These are phyloP conservation scores for Sphecodes monilicornis DNA, from an alignment of 2,888 invertebrate genomes.

Conservation along the genomic window DNA sequence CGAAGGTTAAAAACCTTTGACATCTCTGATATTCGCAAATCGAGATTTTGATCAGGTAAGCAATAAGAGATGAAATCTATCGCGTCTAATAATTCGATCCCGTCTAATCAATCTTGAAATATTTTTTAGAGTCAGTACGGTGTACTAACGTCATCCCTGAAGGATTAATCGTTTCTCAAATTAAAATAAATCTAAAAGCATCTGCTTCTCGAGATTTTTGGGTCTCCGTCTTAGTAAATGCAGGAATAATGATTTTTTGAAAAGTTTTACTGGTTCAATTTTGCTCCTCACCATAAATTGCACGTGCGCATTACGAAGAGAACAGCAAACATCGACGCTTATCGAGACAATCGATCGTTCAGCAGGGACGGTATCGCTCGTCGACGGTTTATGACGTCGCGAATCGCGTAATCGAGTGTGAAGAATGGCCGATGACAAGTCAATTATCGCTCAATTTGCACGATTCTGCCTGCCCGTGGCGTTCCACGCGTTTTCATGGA, in stretches of 20 bases:
- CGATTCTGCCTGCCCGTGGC: constrained; percentile 6
- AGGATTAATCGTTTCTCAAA: too few relatives aligned
- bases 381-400: neutral
- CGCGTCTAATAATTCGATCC: too few relatives aligned
- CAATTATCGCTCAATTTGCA: constrained; percentile 3
- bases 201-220: too few relatives aligned
- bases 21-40: too few relatives aligned
- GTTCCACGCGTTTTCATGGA: neutral
- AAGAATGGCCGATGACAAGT: neutral
- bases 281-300: neutral
- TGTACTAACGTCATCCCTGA: too few relatives aligned
- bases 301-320: constrained; percentile 5
- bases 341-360: constrained; percentile 10
- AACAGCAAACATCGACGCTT: constrained; percentile 13
- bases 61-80: too few relatives aligned
- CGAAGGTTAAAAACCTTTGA: too few relatives aligned
- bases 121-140: too few relatives aligned
- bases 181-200: too few relatives aligned
- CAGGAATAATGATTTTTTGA: neutral
- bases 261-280: neutral
- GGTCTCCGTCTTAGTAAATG: too few relatives aligned
- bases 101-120: too few relatives aligned
- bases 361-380: neutral
- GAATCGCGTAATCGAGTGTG: constrained; percentile 7
- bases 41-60: too few relatives aligned